Evolutionary conservation across 2,888 invertebrate genomes (phyloP).

Genomic region (Bombylius discolor): DNA sequence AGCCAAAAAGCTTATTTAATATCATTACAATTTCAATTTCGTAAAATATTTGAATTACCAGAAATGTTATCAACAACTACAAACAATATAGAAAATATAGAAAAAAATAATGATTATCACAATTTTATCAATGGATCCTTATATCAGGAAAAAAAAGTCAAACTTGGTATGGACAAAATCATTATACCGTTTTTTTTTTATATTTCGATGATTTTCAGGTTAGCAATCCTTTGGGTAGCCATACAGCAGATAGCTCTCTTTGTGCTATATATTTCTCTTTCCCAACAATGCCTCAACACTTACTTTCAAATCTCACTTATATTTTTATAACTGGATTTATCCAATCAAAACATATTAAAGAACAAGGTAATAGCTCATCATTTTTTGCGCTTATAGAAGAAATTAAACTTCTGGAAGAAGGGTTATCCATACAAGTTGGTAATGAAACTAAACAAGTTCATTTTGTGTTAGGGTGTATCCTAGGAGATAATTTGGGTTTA

Average conservation of each 20-base stretch:
- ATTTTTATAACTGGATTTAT: background rate
- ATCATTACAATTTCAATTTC: conserved; percentile 2
- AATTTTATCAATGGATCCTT: background rate
- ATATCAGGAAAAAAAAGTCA: no score
- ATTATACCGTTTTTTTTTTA: background rate
- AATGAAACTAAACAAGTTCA: background rate
- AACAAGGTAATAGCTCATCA: background rate
- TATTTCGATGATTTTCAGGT: background rate
- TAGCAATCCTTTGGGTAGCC: background rate
- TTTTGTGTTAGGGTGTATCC: background rate
- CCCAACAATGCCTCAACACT: background rate
- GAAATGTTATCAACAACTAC: background rate
- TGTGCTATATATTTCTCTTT: background rate
- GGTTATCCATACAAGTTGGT: background rate
- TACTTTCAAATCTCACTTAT: background rate
- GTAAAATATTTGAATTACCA: conserved; percentile 3
- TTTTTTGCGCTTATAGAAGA: background rate
- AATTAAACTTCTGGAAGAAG: background rate
- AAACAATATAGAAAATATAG: background rate
- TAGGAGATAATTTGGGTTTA: background rate
- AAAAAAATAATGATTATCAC: background rate
- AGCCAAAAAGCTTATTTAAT: background rate
- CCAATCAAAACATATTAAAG: background rate
- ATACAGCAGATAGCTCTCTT: background rate
- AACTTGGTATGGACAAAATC: no score